phyloP scores from a whole-genome alignment of 2,113 vertebrate species.

The Hypanus sabinus region DNA sequence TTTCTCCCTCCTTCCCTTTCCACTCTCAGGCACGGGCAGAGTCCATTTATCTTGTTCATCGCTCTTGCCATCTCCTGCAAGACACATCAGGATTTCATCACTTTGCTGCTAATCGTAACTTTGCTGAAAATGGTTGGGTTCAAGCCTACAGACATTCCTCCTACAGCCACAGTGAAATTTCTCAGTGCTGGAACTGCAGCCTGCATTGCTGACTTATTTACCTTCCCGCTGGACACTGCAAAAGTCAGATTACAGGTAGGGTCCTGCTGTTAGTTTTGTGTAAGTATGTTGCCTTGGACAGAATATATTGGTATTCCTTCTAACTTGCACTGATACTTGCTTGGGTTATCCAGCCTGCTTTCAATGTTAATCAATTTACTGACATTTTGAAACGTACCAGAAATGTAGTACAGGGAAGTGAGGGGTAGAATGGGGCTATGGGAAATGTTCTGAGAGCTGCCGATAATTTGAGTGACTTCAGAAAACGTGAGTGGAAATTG shows the following conservation, averaged over 20 bases:
- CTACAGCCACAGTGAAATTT: slow-evolving; percentile 54
- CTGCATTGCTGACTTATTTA: slow-evolving; percentile 72
- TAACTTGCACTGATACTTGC: not conserved
- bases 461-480: too few species aligned
- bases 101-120: not conserved
- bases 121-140: slow-evolving; percentile 54
- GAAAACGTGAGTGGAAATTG: too few species aligned
- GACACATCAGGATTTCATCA: fast-evolving
- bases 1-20: too few species aligned
- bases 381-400: not conserved
- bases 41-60: slow-evolving; percentile 33
- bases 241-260: slow-evolving; percentile 76
- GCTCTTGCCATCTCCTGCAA: not conserved
- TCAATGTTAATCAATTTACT: not conserved
- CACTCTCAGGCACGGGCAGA: slow-evolving; percentile 35
- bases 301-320: not conserved
- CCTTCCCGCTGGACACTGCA: slow-evolving; percentile 77
- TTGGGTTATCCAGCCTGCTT: not conserved
- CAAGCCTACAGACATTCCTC: slow-evolving; percentile 53
- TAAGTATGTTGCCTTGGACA: not conserved
- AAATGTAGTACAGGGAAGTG: not conserved
- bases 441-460: too few species aligned
- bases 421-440: too few species aligned
- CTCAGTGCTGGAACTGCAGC: slow-evolving; percentile 68
- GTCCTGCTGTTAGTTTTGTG: not conserved